Conservation (phyloP, 1,140 invertebrate species). For the Argopecten irradians region DNA sequence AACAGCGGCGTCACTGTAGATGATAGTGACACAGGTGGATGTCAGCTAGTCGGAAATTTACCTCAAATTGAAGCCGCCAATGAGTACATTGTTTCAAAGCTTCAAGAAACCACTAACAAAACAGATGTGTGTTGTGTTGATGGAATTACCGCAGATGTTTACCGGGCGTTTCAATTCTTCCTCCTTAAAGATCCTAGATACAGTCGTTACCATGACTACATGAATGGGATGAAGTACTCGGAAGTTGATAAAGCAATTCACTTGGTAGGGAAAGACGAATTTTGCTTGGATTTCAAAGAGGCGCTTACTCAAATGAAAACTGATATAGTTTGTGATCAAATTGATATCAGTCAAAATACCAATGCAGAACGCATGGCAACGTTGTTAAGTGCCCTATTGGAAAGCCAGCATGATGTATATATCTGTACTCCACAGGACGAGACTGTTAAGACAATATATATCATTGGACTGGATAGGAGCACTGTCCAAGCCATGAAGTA, state of each 20-base stretch:
- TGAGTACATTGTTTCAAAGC: neutral
- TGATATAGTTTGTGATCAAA: neutral
- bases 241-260: neutral
- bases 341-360: slow-evolving; percentile 2
- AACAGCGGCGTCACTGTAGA: neutral
- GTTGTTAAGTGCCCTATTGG: neutral
- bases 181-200: neutral
- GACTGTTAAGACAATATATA: neutral
- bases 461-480: slow-evolving; percentile 19
- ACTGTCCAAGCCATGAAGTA: neutral
- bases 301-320: slow-evolving; percentile 25
- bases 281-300: neutral
- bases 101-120: neutral
- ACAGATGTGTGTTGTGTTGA: neutral
- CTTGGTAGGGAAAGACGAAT: neutral
- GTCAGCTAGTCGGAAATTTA: slow-evolving; percentile 4
- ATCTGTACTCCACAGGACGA: neutral
- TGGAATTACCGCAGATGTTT: slow-evolving; percentile 25
- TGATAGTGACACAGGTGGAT: neutral
- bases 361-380: neutral
- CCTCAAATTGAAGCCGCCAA: neutral
- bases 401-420: neutral
- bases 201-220: neutral
- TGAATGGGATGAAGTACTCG: neutral
- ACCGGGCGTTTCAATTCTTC: slow-evolving; percentile 28